A percentile compares a stretch with the other conserved stretches of the same genome.
These are phyloP conservation scores for Ariolimax columbianus DNA, from an alignment of 2,888 invertebrate genomes.

Conservation along the genomic window DNA sequence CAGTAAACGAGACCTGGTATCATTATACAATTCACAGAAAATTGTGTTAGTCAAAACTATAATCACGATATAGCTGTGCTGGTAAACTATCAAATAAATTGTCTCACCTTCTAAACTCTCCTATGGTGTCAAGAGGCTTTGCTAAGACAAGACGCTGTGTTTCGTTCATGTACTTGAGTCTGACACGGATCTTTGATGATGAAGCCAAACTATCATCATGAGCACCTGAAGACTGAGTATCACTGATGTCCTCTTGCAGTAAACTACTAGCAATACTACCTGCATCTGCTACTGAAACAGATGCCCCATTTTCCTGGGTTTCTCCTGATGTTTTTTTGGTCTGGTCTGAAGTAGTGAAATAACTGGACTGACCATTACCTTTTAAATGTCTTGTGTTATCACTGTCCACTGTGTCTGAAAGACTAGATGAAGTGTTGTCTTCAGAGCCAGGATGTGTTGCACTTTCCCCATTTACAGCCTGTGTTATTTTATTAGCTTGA, in stretches of 20 bases:
- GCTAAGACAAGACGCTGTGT: conserved; percentile 76
- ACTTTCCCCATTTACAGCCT: neutral
- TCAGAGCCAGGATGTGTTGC: neutral
- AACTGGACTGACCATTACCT: neutral
- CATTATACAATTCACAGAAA: no score
- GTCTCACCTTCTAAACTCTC: conserved; percentile 78
- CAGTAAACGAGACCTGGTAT: no score
- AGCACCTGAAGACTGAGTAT: neutral
- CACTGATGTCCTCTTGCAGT: neutral
- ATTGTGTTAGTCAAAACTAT: no score
- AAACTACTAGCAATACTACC: neutral
- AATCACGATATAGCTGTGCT: no score
- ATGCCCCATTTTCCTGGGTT: neutral
- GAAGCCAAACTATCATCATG: neutral
- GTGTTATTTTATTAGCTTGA: conserved; percentile 8
- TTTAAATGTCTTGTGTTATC: neutral
- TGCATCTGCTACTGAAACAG: neutral
- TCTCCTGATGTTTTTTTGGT: neutral
- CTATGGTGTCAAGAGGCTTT: conserved; percentile 76
- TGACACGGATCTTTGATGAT: conserved; percentile 63
- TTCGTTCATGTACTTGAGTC: conserved; percentile 79
- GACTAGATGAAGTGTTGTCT: neutral
- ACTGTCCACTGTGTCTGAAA: conserved; percentile 10
- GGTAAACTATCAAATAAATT: no score
- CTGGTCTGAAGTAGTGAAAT: neutral